A percentile compares a stretch with the other conserved stretches of the same genome.
Evolutionary conservation across 2,888 invertebrate species (phyloP).

Genomic region (Augiades crinisus): DNA sequence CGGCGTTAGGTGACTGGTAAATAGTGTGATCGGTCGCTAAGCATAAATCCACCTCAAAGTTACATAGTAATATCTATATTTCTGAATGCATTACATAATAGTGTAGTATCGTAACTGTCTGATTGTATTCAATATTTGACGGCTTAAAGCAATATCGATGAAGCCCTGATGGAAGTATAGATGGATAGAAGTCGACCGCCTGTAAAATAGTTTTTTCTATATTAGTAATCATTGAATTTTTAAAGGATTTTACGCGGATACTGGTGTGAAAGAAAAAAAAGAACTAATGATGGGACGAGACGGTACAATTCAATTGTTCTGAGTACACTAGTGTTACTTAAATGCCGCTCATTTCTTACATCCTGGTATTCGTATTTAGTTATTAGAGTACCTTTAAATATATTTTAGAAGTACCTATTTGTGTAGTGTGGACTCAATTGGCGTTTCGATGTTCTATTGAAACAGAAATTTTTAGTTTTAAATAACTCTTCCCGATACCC

Average conservation of each 20-base stretch:
- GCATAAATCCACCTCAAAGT: no score
- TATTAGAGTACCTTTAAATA: slow-evolving; percentile 53
- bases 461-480: slow-evolving; percentile 50
- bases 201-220: slow-evolving; percentile 72
- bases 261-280: slow-evolving; percentile 56
- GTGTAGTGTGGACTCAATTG: slow-evolving; percentile 46
- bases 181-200: slow-evolving; percentile 40
- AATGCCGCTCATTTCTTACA: slow-evolving; percentile 38
- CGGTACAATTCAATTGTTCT: neutral
- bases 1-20: no score
- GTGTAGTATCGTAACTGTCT: neutral
- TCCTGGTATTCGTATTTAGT: slow-evolving; percentile 52
- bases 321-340: neutral
- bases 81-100: neutral
- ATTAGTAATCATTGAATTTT: slow-evolving; percentile 74
- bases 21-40: no score
- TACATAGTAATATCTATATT: no score
- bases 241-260: slow-evolving; percentile 61
- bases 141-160: neutral
- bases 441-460: slow-evolving; percentile 44
- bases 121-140: neutral
- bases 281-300: slow-evolving; percentile 19
- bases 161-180: no score
- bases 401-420: slow-evolving; percentile 58
- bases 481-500: slow-evolving; percentile 30